A percentile compares a stretch with the other conserved stretches of the same genome.
Evolutionary conservation across 2,113 vertebrate species (phyloP).

Genomic region (Ptilorrhoa leucosticta): DNA sequence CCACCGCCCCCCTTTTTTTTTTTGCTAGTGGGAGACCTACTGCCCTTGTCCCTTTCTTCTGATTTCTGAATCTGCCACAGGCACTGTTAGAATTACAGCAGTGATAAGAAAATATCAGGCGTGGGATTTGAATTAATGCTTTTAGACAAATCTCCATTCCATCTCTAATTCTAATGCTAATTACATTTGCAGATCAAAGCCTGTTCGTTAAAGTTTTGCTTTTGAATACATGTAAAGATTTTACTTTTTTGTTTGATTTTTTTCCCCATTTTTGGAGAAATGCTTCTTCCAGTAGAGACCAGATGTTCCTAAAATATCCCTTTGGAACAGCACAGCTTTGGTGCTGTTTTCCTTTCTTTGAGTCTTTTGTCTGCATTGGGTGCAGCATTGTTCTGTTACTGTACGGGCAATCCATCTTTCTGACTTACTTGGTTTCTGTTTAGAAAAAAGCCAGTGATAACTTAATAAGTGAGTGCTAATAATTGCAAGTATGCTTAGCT

Average conservation of each 20-base stretch:
- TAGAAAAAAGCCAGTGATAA: background rate
- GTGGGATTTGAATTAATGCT: constrained; percentile 79
- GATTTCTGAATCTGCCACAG: constrained; percentile 68
- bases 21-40: constrained; percentile 27
- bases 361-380: background rate
- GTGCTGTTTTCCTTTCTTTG: background rate
- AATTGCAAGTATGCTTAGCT: background rate
- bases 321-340: background rate
- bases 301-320: background rate
- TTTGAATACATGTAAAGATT: constrained; percentile 69
- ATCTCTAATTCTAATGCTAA: constrained; percentile 79
- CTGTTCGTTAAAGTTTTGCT: constrained; percentile 68
- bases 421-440: background rate
- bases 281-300: background rate
- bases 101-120: constrained; percentile 75
- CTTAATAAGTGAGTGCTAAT: background rate
- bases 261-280: background rate
- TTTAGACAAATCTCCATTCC: constrained; percentile 77
- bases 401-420: background rate
- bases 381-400: constrained; percentile 20
- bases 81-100: constrained; percentile 62
- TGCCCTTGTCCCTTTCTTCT: constrained; percentile 53
- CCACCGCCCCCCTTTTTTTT: background rate
- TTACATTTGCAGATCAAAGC: constrained; percentile 79
- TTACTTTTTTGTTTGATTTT: constrained; percentile 55